These are phyloP conservation scores for Nyctalus aviator DNA, from an alignment of 2,797 vertebrate genomes.

Conservation along the genomic window DNA sequence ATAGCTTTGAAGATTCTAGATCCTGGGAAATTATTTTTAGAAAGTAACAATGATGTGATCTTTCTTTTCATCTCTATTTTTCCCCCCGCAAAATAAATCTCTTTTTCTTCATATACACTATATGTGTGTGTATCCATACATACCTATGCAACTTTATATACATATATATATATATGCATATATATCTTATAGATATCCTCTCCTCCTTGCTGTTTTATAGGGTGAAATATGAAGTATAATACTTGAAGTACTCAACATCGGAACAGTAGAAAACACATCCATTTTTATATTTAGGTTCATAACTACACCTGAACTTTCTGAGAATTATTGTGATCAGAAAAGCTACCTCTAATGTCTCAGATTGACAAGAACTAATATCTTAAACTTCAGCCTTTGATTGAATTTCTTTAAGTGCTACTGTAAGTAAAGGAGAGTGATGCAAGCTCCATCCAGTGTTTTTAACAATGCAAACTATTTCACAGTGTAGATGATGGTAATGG, in stretches of 20 bases:
- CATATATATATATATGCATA: rapidly evolving
- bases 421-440: background rate
- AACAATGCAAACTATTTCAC: constrained; percentile 28
- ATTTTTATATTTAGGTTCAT: constrained; percentile 45
- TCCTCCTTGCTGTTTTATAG: background rate
- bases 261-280: constrained; percentile 42
- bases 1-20: constrained; percentile 40
- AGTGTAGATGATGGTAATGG: background rate
- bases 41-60: constrained; percentile 36
- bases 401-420: constrained; percentile 7
- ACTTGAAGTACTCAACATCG: constrained; percentile 42
- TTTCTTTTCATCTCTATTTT: constrained; percentile 19
- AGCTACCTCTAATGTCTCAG: background rate
- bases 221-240: constrained; percentile 13
- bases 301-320: constrained; percentile 11
- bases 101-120: background rate
- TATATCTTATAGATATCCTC: background rate
- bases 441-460: background rate
- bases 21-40: constrained; percentile 67
- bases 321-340: constrained; percentile 14
- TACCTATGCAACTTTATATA: background rate
- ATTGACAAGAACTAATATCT: constrained; percentile 3
- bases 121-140: background rate
- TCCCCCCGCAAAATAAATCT: background rate
- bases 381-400: constrained; percentile 34